Evolutionary conservation across 2,113 vertebrate species (phyloP).

Genomic region (Poeciliopsis retropinna): DNA sequence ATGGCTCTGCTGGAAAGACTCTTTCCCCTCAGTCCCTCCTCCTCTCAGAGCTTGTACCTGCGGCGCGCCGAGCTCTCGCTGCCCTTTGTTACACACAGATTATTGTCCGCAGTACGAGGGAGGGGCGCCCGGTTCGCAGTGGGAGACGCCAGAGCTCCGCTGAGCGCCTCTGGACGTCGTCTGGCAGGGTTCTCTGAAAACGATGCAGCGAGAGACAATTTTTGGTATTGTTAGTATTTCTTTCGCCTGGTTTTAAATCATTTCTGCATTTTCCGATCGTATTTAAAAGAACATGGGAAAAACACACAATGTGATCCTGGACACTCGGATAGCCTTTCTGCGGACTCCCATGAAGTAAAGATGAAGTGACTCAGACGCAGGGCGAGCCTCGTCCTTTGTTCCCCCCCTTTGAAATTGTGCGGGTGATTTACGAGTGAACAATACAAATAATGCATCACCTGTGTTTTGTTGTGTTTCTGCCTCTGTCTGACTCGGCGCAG

Average conservation of each 20-base stretch:
- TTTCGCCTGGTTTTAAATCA: constrained; percentile 17
- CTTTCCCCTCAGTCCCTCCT: constrained; percentile 34
- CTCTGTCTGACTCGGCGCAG: constrained; percentile 9
- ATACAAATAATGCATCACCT: constrained; percentile 41
- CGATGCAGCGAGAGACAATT: background rate
- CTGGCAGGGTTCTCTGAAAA: constrained; percentile 1
- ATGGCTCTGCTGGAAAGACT: constrained; percentile 63
- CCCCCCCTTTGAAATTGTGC: constrained; percentile 48
- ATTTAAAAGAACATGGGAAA: background rate
- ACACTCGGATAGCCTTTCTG: constrained; percentile 4
- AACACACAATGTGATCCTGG: too few relatives aligned
- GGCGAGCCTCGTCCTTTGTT: constrained; percentile 51
- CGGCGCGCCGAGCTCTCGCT: constrained; percentile 28
- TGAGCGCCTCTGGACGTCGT: background rate
- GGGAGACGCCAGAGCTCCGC: background rate
- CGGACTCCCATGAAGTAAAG: constrained; percentile 43
- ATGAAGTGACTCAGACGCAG: constrained; percentile 33
- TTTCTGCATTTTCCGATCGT: background rate
- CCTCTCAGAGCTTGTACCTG: constrained; percentile 43
- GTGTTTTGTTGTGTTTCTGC: constrained; percentile 29
- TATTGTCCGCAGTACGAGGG: constrained; percentile 29
- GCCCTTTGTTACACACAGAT: constrained; percentile 38
- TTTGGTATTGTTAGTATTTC: constrained; percentile 1
- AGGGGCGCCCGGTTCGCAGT: background rate
- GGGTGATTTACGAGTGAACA: constrained; percentile 55